Evolutionary conservation across 2,888 invertebrate species (phyloP).

Genomic region (Drosophila differens): DNA sequence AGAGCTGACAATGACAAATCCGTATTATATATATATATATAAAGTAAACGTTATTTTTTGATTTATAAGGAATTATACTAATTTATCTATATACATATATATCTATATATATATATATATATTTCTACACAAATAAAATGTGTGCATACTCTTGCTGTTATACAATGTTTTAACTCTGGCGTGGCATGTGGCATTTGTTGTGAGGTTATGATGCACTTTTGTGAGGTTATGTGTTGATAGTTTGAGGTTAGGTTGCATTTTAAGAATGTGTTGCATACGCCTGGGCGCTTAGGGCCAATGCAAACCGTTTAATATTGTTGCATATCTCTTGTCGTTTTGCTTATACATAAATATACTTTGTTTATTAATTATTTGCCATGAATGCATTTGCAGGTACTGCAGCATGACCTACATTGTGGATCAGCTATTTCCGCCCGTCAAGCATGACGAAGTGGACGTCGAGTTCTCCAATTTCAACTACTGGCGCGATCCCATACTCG

Average conservation of each 20-base stretch:
- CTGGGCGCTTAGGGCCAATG: constrained; percentile 32
- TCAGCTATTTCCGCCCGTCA: constrained; percentile 96
- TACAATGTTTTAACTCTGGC: constrained; percentile 45
- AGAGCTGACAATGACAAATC: neutral
- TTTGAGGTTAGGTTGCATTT: constrained; percentile 23
- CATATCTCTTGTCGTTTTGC: constrained; percentile 23
- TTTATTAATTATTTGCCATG: neutral
- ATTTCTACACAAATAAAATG: constrained; percentile 62
- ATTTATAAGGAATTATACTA: neutral
- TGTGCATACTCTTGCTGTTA: constrained; percentile 47
- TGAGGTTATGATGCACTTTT: constrained; percentile 2
- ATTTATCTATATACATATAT: neutral
- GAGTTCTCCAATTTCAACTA: constrained; percentile 95
- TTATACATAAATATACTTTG: neutral
- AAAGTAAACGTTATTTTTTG: constrained; percentile 25
- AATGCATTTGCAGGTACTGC: constrained; percentile 88
- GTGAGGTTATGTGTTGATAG: constrained; percentile 3
- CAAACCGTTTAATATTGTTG: constrained; percentile 10
- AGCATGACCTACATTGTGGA: constrained; percentile 97
- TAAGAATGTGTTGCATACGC: constrained; percentile 43
- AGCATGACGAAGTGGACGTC: constrained; percentile 88
- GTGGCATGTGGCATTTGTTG: constrained; percentile 53
- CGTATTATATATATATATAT: neutral
- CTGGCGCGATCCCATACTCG: constrained; percentile 95
- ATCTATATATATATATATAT: neutral